Percentiles rank a stretch among this genome's conserved stretches.
These are phyloP conservation scores for Ophonus ardosiacus DNA, from an alignment of 2,888 invertebrate genomes.

Conservation along the genomic window DNA sequence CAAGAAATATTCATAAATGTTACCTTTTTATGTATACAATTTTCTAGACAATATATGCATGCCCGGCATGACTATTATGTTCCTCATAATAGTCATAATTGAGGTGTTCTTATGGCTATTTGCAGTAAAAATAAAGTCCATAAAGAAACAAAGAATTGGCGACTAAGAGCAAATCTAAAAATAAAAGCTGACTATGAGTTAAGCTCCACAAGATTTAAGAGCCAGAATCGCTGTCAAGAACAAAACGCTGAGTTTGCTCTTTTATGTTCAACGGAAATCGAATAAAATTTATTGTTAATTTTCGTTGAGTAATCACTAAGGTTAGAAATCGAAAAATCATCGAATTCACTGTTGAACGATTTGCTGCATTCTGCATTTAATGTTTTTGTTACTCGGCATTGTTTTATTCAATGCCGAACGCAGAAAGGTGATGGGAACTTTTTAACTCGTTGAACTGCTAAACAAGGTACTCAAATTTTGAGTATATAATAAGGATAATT, in stretches of 20 bases:
- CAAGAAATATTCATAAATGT: too few relatives aligned
- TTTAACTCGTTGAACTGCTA: background rate
- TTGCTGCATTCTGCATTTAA: background rate
- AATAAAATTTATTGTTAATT: slow-evolving; percentile 46
- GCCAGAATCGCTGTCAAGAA: slow-evolving; percentile 8
- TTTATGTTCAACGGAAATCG: slow-evolving; percentile 26
- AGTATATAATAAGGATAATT: slow-evolving; percentile 7
- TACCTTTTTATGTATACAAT: too few relatives aligned
- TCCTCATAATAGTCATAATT: background rate
- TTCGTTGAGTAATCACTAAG: slow-evolving; percentile 29
- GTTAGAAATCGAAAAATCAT: slow-evolving; percentile 12
- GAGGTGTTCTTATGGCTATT: background rate
- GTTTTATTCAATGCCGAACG: background rate
- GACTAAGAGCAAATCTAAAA: slow-evolving; percentile 32
- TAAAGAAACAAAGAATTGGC: background rate
- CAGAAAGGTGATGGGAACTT: background rate
- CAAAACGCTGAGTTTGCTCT: slow-evolving; percentile 30
- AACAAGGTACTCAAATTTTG: background rate
- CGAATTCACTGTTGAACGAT: background rate
- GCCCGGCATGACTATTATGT: too few relatives aligned
- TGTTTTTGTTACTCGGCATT: background rate
- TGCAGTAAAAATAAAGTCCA: background rate
- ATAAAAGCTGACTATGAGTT: slow-evolving; percentile 39
- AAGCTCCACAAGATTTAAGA: slow-evolving; percentile 28
- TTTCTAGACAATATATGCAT: too few relatives aligned